These are phyloP conservation scores for Rousettus madagascariensis DNA, from an alignment of 2,797 vertebrate genomes.

Conservation along the genomic window DNA sequence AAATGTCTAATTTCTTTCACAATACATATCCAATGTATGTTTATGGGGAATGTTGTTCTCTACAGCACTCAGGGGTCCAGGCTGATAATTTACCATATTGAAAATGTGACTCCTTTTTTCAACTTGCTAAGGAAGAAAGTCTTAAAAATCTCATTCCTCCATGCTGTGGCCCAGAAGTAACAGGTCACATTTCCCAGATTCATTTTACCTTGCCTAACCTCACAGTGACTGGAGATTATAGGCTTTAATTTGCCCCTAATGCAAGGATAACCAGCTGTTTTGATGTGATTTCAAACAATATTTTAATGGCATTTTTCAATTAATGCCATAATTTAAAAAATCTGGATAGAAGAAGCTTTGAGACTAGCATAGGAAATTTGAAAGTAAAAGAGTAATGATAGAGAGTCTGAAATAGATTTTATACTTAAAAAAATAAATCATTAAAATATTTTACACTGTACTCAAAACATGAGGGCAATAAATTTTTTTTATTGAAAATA, in stretches of 20 bases:
- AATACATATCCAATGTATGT: not conserved
- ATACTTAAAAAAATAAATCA: not conserved
- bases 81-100: not conserved
- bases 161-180: not conserved
- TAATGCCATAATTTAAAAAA: not conserved
- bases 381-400: not conserved
- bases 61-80: not conserved
- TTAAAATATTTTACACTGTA: not conserved
- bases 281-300: not conserved
- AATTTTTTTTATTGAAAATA: not conserved
- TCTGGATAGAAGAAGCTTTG: not conserved
- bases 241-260: not conserved
- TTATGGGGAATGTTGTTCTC: not conserved
- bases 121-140: not conserved
- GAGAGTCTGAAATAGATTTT: not conserved
- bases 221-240: not conserved
- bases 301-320: not conserved
- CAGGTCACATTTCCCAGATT: not conserved
- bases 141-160: not conserved
- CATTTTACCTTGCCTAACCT: not conserved
- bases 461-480: not conserved
- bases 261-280: not conserved
- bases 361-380: not conserved
- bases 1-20: not conserved
- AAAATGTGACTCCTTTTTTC: not conserved